Evolutionary conservation across 1,140 invertebrate genomes (phyloP), one percentile per base, ranked within the genome.

Genomic region (Listronotus bonariensis): DNA sequence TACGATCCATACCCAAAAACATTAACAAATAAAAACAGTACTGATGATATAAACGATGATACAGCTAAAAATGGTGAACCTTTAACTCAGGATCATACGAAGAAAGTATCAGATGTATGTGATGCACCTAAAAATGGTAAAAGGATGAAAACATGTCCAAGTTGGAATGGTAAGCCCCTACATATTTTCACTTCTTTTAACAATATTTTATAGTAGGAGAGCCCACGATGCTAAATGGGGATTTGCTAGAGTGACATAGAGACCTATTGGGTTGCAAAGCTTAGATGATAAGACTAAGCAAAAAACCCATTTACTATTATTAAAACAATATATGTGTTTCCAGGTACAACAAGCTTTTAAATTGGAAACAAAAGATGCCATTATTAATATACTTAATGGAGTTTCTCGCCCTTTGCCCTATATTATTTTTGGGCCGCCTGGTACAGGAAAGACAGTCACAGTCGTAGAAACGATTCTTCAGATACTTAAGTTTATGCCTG

Each of bases 401-500:
- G 76, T 80, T 7, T 80, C 82, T 10, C 75, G 84, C 14, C 88
- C 89, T 3, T 78, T 86, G 6, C 90, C 91, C 0, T 92, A 91
- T 64, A 83, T 93, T 45, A 79, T 93, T 34, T 91, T 89, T 79
- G 91, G 91, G 3, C 90, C 91, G 32, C 91, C 91, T 38, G 91
- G 90, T 40, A 92, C 90, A 1, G 91, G 91, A 0, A 93, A 93
- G 80, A 92, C 90, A 17, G 82, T 89, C 0, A 92, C 90, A 5
- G 69, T 92, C n/a, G 85, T 92, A 6, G 91, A 93, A 78, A 80
- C 85, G 8, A 86, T 92, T 72, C 55, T 80, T 74, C 74, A 81
- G 80, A 73, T 84, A 67, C 68, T 80, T 61, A 58, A 72, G 38
- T 48, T 77, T 56, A 68, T 79, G 48, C 79, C 82, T 7, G 72